Percentiles rank a stretch among this genome's conserved stretches.
Conservation (phyloP, 2,113 vertebrate genomes). For the Alces alces region DNA sequence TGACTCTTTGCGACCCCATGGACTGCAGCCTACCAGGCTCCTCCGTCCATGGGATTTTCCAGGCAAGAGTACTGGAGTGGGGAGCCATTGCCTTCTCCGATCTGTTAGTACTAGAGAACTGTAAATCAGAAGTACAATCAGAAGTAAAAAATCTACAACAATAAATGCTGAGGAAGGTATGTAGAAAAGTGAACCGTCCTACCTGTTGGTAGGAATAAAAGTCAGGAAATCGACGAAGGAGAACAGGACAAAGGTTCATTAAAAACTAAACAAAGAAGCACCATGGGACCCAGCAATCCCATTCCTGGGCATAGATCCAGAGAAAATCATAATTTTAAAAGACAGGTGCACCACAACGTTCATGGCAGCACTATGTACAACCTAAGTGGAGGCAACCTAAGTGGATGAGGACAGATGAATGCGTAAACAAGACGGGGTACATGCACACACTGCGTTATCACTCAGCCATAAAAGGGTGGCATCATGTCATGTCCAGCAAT, state of each 20-base stretch:
- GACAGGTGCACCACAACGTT: not conserved
- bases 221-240: not conserved
- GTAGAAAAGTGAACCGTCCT: not conserved
- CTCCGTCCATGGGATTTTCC: too few species aligned
- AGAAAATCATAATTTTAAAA: not conserved
- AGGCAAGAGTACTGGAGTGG: too few species aligned
- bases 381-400: not conserved
- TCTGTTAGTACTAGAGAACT: not conserved
- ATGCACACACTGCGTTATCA: rapidly evolving
- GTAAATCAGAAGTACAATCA: not conserved
- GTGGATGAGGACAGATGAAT: not conserved
- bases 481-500: not conserved
- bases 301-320: not conserved
- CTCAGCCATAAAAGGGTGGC: not conserved
- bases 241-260: not conserved
- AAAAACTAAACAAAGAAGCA: not conserved
- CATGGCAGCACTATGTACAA: not conserved
- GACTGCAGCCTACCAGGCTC: too few species aligned
- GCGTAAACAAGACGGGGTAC: not conserved
- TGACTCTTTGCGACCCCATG: too few species aligned
- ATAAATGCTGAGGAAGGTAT: not conserved
- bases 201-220: not conserved
- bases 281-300: not conserved
- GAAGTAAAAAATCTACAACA: not conserved
- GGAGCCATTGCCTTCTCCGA: not conserved